phyloP scores from a whole-genome alignment of 2,888 invertebrate genomes.

The Ectobius pallidus region DNA sequence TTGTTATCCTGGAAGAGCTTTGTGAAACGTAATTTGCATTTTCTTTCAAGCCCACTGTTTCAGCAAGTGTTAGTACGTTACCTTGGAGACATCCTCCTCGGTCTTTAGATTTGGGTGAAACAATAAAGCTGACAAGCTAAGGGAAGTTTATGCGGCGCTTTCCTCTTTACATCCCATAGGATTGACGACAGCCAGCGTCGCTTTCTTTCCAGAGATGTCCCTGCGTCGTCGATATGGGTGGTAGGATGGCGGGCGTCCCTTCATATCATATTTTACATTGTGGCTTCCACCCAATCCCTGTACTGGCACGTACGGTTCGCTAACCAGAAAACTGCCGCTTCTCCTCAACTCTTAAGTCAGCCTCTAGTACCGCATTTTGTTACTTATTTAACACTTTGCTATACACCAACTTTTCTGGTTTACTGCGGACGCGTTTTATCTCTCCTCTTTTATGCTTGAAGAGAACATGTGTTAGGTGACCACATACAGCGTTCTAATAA shows the following conservation, averaged over 20 bases:
- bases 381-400: background rate
- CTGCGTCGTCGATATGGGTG: constrained; percentile 17
- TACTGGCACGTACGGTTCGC: background rate
- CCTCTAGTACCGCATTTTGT: background rate
- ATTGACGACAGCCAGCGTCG: constrained; percentile 25
- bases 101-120: constrained; percentile 9
- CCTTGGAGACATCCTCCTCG: background rate
- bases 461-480: too few relatives aligned
- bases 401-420: background rate
- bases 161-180: constrained; percentile 26
- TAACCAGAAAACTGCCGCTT: background rate
- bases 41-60: too few relatives aligned
- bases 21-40: too few relatives aligned
- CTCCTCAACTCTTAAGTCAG: too few relatives aligned
- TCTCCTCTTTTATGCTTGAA: too few relatives aligned
- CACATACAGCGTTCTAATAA: too few relatives aligned
- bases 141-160: constrained; percentile 19
- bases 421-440: background rate
- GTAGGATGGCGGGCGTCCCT: too few relatives aligned
- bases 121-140: constrained; percentile 24
- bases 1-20: too few relatives aligned
- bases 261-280: constrained; percentile 27
- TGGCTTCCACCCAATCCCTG: background rate
- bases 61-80: too few relatives aligned
- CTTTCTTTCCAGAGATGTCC: constrained; percentile 12